Percentiles rank a stretch among this genome's conserved stretches.
These are phyloP conservation scores for Tiliacea citrago DNA, from an alignment of 2,888 invertebrate species.

Conservation along the genomic window DNA sequence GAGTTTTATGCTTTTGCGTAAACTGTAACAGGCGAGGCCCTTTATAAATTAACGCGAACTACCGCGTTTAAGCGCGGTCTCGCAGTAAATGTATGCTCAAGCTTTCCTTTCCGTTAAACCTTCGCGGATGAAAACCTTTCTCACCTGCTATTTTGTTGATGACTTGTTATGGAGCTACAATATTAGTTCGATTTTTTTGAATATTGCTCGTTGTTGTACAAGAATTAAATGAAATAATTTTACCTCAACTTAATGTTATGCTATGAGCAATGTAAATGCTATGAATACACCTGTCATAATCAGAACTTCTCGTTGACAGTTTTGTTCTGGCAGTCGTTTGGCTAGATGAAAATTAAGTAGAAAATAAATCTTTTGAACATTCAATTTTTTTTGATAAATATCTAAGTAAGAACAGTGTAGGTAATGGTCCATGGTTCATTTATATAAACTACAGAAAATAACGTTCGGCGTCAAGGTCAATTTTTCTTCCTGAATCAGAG, in stretches of 20 bases:
- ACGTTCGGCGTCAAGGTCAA: background rate
- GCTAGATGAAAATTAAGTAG: background rate
- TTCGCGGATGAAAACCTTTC: conserved; percentile 29
- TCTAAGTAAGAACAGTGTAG: background rate
- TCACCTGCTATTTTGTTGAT: conserved; percentile 34
- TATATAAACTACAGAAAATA: background rate
- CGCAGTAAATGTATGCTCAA: conserved; percentile 44
- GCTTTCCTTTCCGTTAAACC: conserved; percentile 36
- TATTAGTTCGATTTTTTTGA: background rate
- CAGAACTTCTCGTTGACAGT: background rate
- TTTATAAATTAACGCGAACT: conserved; percentile 71
- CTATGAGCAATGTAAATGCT: background rate
- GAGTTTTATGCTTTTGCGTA: conserved; percentile 76
- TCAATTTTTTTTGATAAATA: too few relatives aligned
- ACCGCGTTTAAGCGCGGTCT: conserved; percentile 61
- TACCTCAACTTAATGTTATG: background rate
- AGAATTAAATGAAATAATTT: background rate
- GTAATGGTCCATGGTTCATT: background rate
- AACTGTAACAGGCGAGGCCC: conserved; percentile 71
- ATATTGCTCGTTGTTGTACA: background rate
- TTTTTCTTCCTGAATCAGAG: background rate
- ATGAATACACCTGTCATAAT: background rate
- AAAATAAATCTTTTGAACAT: background rate
- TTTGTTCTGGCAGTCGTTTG: background rate
- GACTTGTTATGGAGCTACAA: background rate